Conservation (phyloP, 2,113 vertebrate genomes). For the Silurus glanis region DNA sequence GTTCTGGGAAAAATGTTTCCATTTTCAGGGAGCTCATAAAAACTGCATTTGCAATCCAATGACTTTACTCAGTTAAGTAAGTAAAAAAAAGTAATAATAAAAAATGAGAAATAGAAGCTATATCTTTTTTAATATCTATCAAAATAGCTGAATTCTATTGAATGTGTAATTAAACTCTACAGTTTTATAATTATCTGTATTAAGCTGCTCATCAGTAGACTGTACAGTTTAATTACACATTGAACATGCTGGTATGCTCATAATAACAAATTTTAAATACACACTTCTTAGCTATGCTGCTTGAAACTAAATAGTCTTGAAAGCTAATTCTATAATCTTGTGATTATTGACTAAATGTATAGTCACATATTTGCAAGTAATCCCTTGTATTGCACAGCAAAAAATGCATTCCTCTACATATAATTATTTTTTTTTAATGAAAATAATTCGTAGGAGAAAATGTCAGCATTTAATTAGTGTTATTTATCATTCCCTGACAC, state of each 20-base stretch:
- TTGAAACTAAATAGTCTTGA: background rate
- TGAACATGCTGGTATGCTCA: background rate
- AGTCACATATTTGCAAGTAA: background rate
- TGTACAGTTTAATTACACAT: too few species aligned
- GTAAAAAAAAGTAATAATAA: background rate
- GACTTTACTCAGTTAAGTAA: background rate
- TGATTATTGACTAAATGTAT: background rate
- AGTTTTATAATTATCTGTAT: background rate
- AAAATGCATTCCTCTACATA: background rate
- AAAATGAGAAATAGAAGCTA: background rate
- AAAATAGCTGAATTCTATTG: background rate
- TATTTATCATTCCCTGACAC: slow-evolving; percentile 6
- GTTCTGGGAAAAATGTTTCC: background rate
- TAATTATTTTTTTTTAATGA: background rate
- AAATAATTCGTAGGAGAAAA: background rate
- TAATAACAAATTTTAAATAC: background rate
- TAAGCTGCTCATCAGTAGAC: too few species aligned
- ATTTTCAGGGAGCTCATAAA: background rate
- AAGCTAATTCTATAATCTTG: slow-evolving; percentile 12
- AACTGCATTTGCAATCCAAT: background rate
- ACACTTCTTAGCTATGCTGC: background rate
- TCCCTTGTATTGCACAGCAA: background rate
- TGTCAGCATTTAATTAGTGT: slow-evolving; percentile 20
- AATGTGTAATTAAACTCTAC: background rate
- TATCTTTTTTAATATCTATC: background rate